Evolutionary conservation across 2,797 vertebrate genomes (phyloP), one percentile per base, ranked within the genome.

Genomic region (Helostoma temminkii): DNA sequence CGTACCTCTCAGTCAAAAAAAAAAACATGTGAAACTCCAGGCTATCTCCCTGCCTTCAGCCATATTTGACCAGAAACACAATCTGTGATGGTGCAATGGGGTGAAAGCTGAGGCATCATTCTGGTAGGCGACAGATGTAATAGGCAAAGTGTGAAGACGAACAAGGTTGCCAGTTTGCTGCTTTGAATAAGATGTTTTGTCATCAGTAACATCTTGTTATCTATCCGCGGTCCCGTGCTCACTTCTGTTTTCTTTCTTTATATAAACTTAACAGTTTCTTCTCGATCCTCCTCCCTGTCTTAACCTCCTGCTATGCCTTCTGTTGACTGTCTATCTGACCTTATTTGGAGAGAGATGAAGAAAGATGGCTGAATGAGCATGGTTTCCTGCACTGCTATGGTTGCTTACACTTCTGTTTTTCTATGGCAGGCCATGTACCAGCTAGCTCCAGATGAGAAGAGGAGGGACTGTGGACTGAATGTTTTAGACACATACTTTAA

Each of bases 401-500:
- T 53, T 32, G 7, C 55, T 81, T 41, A 78, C 60, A 19, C 60
- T 52, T 76, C 4, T 85, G 22, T 72, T 82, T 48, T 68, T 52
- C 55, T 72, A 48, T 11, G 32, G 46, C 85, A 98, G 97, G 95
- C 94, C 46, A 93, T 95, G 57, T 98, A 97, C 78, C 96, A 96
- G 87, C 93, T 98, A 54, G 94, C 96, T 36, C 88, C 94, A 5
- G 96, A 98, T 28, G 96, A 97, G 89, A 95, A 96, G 85, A 94
- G 94, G 52, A 93, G 93, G 89, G 93, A 94, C 71, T 92, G 66
- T 65, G 96, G 95, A 82, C 85, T 96, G 89, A 94, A 92, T 78
- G 83, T 98, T 92, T 85, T 98, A 83, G 92, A 95, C 88, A 95
- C 88, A 0, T 97, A 96, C 94, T 96, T 98, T 88, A 92, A 91